A percentile compares a stretch with the other conserved stretches of the same genome.
These are phyloP conservation scores for Epinephelus malabaricus DNA, from an alignment of 2,797 vertebrate genomes.

Conservation along the genomic window DNA sequence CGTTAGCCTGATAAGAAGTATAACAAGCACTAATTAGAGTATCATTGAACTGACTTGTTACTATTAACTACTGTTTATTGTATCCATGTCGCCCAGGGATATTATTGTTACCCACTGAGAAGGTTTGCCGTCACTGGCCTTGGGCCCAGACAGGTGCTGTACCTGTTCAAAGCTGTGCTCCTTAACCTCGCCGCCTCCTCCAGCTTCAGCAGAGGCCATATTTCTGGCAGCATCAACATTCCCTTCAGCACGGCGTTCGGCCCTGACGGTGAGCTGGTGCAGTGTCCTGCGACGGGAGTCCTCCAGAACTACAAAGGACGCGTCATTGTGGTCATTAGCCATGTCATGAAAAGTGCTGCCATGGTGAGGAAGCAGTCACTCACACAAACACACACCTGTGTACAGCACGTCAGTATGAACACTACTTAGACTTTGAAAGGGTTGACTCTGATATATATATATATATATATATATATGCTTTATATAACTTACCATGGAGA, in stretches of 20 bases:
- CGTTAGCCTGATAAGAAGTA: not conserved
- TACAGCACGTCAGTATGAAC: not conserved
- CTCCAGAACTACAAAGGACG: constrained; percentile 93
- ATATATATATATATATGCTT: not conserved
- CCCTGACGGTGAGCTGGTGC: constrained; percentile 90
- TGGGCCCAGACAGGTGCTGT: not conserved
- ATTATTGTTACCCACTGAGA: too few relatives aligned
- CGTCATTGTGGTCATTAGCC: constrained; percentile 94
- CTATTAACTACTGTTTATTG: not conserved
- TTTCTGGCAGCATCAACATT: constrained; percentile 95
- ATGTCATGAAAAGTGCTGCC: constrained; percentile 88
- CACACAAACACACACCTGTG: not conserved
- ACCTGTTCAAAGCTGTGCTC: constrained; percentile 27
- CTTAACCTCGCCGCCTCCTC: constrained; percentile 56
- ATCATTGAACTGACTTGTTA: constrained; percentile 4
- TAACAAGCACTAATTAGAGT: constrained; percentile 5
- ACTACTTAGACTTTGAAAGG: not conserved
- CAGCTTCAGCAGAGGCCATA: constrained; percentile 95
- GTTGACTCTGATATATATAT: not conserved
- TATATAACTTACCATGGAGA: not conserved
- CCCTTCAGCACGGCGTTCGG: constrained; percentile 90
- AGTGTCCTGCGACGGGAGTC: constrained; percentile 86
- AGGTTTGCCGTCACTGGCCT: not conserved
- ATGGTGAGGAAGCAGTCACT: constrained; percentile 83
- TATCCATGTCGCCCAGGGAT: not conserved